Conservation (phyloP, 2,888 invertebrate species). For the Lamellibrachia columna region DNA sequence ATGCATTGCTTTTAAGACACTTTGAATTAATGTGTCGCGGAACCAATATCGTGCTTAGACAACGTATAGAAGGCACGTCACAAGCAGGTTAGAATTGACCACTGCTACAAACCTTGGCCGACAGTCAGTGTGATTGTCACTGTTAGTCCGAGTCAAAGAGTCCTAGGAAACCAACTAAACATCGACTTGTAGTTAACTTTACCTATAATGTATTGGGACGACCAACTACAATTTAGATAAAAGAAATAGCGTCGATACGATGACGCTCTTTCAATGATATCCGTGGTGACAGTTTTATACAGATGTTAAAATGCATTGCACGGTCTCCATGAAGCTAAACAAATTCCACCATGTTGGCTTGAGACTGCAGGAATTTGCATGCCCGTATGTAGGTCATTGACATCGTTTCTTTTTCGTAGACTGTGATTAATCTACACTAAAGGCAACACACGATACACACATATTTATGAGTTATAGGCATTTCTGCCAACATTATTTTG, state of each 20-base stretch:
- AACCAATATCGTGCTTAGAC: too few relatives aligned
- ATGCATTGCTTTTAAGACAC: too few relatives aligned
- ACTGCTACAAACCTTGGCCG: too few relatives aligned
- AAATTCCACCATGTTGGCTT: not conserved
- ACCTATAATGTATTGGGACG: not conserved
- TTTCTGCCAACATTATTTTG: not conserved
- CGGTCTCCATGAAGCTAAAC: not conserved
- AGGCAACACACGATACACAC: not conserved
- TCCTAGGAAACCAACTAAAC: not conserved
- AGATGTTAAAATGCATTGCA: not conserved
- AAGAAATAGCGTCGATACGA: not conserved
- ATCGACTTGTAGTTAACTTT: not conserved
- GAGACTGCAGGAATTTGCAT: not conserved
- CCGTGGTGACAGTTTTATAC: not conserved
- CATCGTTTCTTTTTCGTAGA: not conserved
- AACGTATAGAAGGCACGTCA: too few relatives aligned
- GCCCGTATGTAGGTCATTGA: slow-evolving; percentile 11
- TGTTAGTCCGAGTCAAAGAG: not conserved
- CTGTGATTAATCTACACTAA: not conserved
- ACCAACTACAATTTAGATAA: not conserved
- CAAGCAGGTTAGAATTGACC: not conserved
- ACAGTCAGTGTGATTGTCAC: not conserved
- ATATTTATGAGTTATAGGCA: not conserved
- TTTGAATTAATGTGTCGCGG: too few relatives aligned
- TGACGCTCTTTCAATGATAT: slow-evolving; percentile 2